These are phyloP conservation scores for Coelopa frigida DNA, from an alignment of 1,140 invertebrate species.

Conservation along the genomic window DNA sequence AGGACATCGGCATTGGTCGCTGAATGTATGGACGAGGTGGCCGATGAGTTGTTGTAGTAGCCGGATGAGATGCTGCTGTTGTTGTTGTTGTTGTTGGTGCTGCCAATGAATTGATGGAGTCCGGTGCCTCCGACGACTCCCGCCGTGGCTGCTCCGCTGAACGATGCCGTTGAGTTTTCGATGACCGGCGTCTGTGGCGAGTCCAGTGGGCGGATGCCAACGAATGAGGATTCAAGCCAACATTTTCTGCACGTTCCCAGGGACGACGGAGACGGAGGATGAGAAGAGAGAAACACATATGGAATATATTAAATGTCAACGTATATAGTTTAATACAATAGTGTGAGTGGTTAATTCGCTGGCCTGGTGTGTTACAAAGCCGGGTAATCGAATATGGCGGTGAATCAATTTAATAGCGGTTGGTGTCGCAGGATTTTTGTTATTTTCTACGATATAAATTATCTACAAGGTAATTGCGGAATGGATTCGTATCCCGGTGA, in stretches of 20 bases:
- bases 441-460: too few relatives aligned
- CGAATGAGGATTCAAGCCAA: slow-evolving; percentile 88
- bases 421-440: too few relatives aligned
- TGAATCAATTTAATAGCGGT: too few relatives aligned
- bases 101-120: slow-evolving; percentile 18
- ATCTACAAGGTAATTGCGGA: too few relatives aligned
- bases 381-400: too few relatives aligned
- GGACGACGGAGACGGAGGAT: neutral
- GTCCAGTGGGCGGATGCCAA: slow-evolving; percentile 73
- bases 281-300: neutral
- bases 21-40: too few relatives aligned
- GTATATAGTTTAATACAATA: too few relatives aligned
- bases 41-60: slow-evolving; percentile 12
- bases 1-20: slow-evolving; percentile 24
- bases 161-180: slow-evolving; percentile 28
- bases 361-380: too few relatives aligned
- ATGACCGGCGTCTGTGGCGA: slow-evolving; percentile 74
- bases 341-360: too few relatives aligned
- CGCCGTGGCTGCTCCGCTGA: slow-evolving; percentile 16
- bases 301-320: too few relatives aligned
- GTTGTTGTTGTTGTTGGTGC: slow-evolving; percentile 16
- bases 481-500: too few relatives aligned
- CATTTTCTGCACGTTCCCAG: slow-evolving; percentile 46
- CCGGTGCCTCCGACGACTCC: neutral
- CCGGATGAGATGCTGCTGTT: slow-evolving; percentile 12